phyloP scores from a whole-genome alignment of 2,797 vertebrate genomes.

The Anas georgica region DNA sequence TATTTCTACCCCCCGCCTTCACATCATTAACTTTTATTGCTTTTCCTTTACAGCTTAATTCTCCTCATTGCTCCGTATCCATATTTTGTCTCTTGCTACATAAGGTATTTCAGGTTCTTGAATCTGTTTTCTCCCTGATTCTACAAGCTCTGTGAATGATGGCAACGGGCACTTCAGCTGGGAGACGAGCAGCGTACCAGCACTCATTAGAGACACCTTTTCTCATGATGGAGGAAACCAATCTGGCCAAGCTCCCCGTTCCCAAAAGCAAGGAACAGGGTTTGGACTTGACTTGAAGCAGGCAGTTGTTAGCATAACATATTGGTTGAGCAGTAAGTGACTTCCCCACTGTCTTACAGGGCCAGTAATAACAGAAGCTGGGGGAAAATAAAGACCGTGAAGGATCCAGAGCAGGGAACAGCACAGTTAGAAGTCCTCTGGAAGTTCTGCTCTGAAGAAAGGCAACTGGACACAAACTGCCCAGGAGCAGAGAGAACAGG shows the following conservation, averaged over 20 bases:
- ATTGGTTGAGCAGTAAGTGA: background rate
- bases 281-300: background rate
- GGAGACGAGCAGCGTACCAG: background rate
- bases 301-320: background rate
- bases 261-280: background rate
- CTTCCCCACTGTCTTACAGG: background rate
- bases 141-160: background rate
- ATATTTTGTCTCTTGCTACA: background rate
- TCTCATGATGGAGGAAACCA: background rate
- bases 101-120: background rate
- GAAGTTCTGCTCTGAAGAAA: background rate
- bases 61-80: background rate
- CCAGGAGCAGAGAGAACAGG: background rate
- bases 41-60: background rate
- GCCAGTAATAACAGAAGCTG: background rate
- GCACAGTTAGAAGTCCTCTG: background rate
- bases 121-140: background rate
- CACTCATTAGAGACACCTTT: background rate
- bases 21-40: background rate
- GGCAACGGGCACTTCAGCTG: background rate
- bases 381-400: background rate
- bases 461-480: background rate
- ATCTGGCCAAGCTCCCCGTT: background rate
- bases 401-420: background rate
- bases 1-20: background rate